Base-by-base conservation (phyloP, 2,797 vertebrate species). In the Clarias laeviceps region DNA sequence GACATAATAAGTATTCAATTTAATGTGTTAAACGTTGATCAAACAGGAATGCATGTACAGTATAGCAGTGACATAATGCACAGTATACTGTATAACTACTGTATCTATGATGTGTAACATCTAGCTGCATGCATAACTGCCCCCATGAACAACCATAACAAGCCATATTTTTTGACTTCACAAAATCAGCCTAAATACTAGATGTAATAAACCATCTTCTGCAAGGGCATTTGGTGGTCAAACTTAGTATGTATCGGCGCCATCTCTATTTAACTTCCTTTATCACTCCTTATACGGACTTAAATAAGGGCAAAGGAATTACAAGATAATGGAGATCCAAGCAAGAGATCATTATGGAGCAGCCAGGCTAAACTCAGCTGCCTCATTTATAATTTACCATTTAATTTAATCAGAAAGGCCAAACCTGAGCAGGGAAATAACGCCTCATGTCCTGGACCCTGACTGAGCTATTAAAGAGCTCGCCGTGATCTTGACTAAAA, bases 331-430 rank as follows among this genome's bases (percentile, higher is more conserved):
- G 79, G 83, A 85, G 87, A 85, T 87, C 86, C 86, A 84, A 88
- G 74, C 81, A 59, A 64, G 77, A 90, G 87, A 90, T 88, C 87
- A 86, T 89, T 86, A 87, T 78, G 74, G 72, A 91, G 82, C 85
- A 80, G 62, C 68, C 72, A 32, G 80, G 86, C 85, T 86, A 77
- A 86, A 84, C 82, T 80, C 76, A 62, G 83, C 85, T 62, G 40
- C 76, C 74, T 89, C 89, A 90, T 91, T 88, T 88, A 91, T 91
- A 90, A 91, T 90, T 90, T 87, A 91, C 62, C 82, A 86, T 88
- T 87, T 90, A 87, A 91, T 91, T 90, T 88, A 90, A 89, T 89
- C 85, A 88, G 88, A 88, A 87, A 85, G 84, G 69, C n/a, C 54
- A 88, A 88, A 85, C 82, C 79, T 80, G 86, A 50, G 78, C 57